Base-by-base conservation (phyloP, 2,888 invertebrate species). In the Creontiades dilutus region DNA sequence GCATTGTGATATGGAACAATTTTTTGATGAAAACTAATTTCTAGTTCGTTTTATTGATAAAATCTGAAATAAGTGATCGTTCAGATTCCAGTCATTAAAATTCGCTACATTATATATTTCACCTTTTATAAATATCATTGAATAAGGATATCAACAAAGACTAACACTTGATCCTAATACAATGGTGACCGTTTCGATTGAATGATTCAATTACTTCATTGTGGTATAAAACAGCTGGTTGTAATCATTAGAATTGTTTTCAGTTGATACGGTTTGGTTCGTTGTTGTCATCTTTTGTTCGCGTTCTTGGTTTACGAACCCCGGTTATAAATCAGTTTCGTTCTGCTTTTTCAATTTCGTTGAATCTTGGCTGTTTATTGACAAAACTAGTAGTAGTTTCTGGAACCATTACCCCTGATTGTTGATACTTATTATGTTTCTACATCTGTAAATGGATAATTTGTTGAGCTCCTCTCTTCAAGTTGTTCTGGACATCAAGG, bases 401-500 rank as follows among this genome's bases (percentile, higher is more conserved):
- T 7, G 37, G 37, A 37, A 37, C 37, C 37, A 37, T 37, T 37
- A 7, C 2, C 3, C 3, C 37, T 4, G 37, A 52, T 2, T 52
- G 52, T 16, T 52, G 52, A 14, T 52, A 7, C 52, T 52, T 12
- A 68, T 68, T 11, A 68, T 68, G 68, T 12, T 12, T 13, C 0
- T 12, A 68, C 9, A 23, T 19, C 27, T 68, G 82, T 28, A 37
- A 61, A 91, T 91, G 91, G 91, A 91, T 78, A 80, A 52, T 86
- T 87, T 96, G 91, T 93, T 93, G 90, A 95, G 95, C 91, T 94
- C 95, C 90, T 95, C 94, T 92, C 94, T 96, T 90, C 95, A 96
- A 93, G 95, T 96, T 92, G 95, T 96, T 91, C 93, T 96, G 87
- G 95, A 95, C 91, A 94, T 96, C 48, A 95, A 95, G 93, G 95